Percentiles rank a stretch among this genome's conserved stretches.
Evolutionary conservation across 2,797 vertebrate species (phyloP).

Genomic region (Etheostoma nigrum): DNA sequence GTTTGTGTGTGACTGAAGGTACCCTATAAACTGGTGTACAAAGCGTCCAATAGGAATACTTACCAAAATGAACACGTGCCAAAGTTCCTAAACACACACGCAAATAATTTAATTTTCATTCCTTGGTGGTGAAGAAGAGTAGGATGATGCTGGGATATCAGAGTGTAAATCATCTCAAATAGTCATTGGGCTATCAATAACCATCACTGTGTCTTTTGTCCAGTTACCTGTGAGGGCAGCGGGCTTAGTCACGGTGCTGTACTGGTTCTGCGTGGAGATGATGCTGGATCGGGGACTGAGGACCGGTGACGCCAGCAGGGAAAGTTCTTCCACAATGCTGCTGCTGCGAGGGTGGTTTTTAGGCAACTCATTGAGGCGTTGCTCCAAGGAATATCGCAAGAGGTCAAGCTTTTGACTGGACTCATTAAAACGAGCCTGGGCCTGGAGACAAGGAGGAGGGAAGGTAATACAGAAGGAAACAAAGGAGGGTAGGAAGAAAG

Average conservation of each 20-base stretch:
- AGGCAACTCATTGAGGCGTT: conserved; percentile 93
- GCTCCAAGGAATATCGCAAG: conserved; percentile 94
- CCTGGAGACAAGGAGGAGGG: conserved; percentile 78
- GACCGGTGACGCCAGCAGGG: conserved; percentile 91
- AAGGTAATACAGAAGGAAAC: background rate
- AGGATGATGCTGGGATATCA: background rate
- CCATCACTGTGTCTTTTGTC: background rate
- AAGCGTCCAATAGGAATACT: no score
- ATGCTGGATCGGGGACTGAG: conserved; percentile 93
- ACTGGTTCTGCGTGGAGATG: conserved; percentile 95
- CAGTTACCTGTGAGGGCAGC: conserved; percentile 93
- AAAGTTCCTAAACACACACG: no score
- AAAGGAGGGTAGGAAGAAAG: background rate
- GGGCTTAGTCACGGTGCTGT: conserved; percentile 95
- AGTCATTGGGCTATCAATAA: background rate
- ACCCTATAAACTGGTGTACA: no score
- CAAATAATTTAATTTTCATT: no score
- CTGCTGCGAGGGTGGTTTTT: conserved; percentile 96
- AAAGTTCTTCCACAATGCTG: conserved; percentile 95
- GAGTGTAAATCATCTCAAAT: background rate
- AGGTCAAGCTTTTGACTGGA: conserved; percentile 97
- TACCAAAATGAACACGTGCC: no score
- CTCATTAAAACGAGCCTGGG: conserved; percentile 96
- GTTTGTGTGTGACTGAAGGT: no score
- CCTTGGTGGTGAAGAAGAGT: background rate